A percentile compares a stretch with the other conserved stretches of the same genome.
Evolutionary conservation across 2,797 vertebrate genomes (phyloP).

Genomic region (Rhincodon typus): DNA sequence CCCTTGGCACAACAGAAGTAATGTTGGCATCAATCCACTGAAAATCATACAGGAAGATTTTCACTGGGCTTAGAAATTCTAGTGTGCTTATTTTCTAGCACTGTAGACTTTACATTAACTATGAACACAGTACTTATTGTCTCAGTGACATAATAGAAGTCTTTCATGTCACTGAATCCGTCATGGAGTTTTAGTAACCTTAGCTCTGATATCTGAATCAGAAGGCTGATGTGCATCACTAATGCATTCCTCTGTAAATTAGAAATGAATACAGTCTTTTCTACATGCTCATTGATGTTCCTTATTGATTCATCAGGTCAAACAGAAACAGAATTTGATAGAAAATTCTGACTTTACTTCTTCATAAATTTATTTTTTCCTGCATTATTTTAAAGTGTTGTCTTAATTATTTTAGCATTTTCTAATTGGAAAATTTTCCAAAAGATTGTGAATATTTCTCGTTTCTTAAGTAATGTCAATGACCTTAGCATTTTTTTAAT

Average conservation of each 20-base stretch:
- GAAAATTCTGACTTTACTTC: not conserved
- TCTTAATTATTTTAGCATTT: not conserved
- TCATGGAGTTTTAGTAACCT: not conserved
- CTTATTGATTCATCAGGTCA: not conserved
- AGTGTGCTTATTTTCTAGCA: not conserved
- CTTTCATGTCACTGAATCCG: not conserved
- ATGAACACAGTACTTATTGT: not conserved
- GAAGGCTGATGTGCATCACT: not conserved
- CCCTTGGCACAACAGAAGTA: not conserved
- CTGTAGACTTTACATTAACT: not conserved
- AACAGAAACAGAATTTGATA: not conserved
- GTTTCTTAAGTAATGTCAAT: not conserved
- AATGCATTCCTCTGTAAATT: not conserved
- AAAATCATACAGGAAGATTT: not conserved
- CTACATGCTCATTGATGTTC: not conserved
- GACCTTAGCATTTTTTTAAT: not conserved
- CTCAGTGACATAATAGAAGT: not conserved
- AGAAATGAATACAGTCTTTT: not conserved
- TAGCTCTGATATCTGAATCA: not conserved
- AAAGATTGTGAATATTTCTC: not conserved
- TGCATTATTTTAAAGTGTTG: not conserved
- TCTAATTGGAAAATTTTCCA: not conserved
- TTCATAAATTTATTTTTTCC: not conserved
- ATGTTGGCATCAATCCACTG: constrained; percentile 6
- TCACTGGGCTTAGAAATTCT: not conserved